Conservation (phyloP, 1,140 invertebrate genomes). For the Nebria ingens region DNA sequence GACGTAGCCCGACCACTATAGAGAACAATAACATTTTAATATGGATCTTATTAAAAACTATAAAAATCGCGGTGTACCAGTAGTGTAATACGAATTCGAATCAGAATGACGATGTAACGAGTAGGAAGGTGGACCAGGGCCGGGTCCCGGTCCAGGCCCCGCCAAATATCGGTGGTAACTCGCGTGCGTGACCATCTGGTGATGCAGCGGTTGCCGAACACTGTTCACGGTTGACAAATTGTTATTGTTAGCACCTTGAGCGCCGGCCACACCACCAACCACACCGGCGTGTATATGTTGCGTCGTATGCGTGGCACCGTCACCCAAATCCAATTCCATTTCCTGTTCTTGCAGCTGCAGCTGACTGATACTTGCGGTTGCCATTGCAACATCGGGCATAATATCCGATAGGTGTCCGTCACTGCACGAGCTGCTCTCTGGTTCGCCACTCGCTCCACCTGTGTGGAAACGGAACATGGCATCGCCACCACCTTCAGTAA, state of each 20-base stretch:
- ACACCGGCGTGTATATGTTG: not conserved
- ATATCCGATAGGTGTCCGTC: conserved; percentile 66
- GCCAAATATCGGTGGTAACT: not conserved
- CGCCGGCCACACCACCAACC: not conserved
- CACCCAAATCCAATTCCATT: conserved; percentile 61
- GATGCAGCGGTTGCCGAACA: not conserved
- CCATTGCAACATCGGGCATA: conserved; percentile 85
- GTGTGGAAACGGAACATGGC: too few relatives aligned
- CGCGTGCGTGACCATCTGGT: not conserved
- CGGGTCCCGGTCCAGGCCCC: not conserved
- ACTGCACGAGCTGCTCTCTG: conserved; percentile 47
- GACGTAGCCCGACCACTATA: not conserved
- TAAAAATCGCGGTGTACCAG: conserved; percentile 1
- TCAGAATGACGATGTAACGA: not conserved
- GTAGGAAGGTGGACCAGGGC: not conserved
- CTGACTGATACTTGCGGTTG: conserved; percentile 60
- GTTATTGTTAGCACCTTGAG: too few relatives aligned
- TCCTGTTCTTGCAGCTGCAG: conserved; percentile 57
- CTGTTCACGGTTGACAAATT: too few relatives aligned
- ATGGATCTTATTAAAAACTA: not conserved
- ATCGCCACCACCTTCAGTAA: conserved; percentile 31
- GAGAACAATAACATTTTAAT: not conserved
- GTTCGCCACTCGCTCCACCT: conserved; percentile 39
- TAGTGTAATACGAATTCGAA: not conserved
- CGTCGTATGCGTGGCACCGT: conserved; percentile 50